Conservation (phyloP, 2,888 invertebrate genomes). For the Syrphus vitripennis region DNA sequence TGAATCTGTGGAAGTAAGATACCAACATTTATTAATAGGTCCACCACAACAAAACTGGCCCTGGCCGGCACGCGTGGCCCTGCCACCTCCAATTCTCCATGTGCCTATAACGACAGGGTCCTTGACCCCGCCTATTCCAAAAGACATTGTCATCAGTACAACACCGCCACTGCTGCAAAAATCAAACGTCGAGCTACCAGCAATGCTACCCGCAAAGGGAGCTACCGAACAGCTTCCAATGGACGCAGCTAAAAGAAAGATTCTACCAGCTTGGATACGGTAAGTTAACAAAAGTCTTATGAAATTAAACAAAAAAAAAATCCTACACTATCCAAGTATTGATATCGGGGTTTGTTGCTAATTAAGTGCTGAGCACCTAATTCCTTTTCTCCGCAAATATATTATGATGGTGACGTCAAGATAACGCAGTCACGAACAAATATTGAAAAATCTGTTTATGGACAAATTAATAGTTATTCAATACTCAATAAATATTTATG, state of each 20-base stretch:
- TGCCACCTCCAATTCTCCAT: slow-evolving; percentile 64
- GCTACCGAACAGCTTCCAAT: slow-evolving; percentile 78
- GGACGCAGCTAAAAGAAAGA: slow-evolving; percentile 93
- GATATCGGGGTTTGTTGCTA: too few species aligned
- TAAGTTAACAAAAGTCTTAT: slow-evolving; percentile 83
- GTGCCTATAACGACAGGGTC: slow-evolving; percentile 47
- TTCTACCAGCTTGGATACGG: slow-evolving; percentile 98
- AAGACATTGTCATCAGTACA: slow-evolving; percentile 23
- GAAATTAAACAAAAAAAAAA: too few species aligned
- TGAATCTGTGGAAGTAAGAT: background rate
- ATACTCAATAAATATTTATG: too few species aligned
- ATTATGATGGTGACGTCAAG: too few species aligned
- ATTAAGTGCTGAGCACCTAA: too few species aligned
- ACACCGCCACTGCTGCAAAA: slow-evolving; percentile 38
- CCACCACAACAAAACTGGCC: slow-evolving; percentile 42
- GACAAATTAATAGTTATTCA: too few species aligned
- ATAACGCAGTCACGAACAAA: too few species aligned
- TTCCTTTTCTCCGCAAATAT: too few species aligned
- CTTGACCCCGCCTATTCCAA: slow-evolving; percentile 37
- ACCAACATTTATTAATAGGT: background rate
- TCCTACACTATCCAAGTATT: too few species aligned
- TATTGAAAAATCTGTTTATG: too few species aligned
- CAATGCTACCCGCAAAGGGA: slow-evolving; percentile 36
- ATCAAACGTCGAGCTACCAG: background rate
- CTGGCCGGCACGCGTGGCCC: slow-evolving; percentile 62